Evolutionary conservation across 1,140 invertebrate genomes (phyloP).

Genomic region (Calliopsis andreniformis): DNA sequence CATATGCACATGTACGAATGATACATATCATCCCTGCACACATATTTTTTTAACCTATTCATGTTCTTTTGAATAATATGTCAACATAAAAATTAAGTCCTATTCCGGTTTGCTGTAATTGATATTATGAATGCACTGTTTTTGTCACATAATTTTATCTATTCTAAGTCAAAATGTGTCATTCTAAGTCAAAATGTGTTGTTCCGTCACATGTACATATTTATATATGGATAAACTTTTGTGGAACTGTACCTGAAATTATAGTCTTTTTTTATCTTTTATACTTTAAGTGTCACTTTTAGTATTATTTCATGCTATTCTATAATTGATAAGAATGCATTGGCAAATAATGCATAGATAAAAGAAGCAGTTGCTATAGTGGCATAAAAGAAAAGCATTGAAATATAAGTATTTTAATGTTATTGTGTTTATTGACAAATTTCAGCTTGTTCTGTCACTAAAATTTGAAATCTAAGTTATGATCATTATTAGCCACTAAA

Average conservation of each 20-base stretch:
- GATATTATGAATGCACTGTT: neutral
- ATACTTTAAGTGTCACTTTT: too few species aligned
- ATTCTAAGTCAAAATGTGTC: too few species aligned
- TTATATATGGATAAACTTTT: neutral
- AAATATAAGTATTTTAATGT: constrained; percentile 43
- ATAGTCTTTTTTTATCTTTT: neutral
- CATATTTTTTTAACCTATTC: constrained; percentile 24
- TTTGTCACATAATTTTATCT: neutral
- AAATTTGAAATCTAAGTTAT: constrained; percentile 1
- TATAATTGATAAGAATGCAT: too few species aligned
- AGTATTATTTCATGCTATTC: neutral
- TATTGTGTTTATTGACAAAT: constrained; percentile 7
- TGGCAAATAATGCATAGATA: too few species aligned
- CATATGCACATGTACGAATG: neutral
- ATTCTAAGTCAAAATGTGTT: neutral
- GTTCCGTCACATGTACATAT: neutral
- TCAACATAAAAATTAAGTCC: neutral
- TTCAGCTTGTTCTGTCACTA: constrained; percentile 17
- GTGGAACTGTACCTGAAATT: neutral
- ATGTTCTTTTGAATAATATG: neutral
- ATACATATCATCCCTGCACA: neutral
- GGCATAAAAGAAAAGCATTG: constrained; percentile 40
- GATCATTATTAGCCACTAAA: constrained; percentile 13
- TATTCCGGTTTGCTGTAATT: neutral
- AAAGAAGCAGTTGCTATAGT: constrained; percentile 51